Evolutionary conservation across 2,113 vertebrate species (phyloP).

Genomic region (Bos indicus): DNA sequence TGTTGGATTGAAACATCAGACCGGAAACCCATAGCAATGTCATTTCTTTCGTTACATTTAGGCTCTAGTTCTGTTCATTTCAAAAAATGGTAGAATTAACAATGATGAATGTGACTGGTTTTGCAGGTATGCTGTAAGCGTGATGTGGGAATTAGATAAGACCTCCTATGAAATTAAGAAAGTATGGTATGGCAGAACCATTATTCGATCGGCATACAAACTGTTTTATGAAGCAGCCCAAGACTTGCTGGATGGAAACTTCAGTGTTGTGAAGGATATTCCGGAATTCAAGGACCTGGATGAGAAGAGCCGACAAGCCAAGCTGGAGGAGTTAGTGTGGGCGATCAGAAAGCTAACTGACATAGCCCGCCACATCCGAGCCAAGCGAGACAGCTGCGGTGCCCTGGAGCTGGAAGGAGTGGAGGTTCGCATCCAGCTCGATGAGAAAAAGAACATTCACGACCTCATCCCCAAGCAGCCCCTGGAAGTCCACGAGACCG

Average conservation of each 20-base stretch:
- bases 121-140: conserved; percentile 92
- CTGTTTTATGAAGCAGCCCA: conserved; percentile 94
- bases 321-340: conserved; percentile 80
- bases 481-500: conserved; percentile 94
- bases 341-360: conserved; percentile 86
- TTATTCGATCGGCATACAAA: conserved; percentile 94
- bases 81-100: neutral
- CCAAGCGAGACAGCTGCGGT: conserved; percentile 84
- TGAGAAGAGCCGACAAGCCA: conserved; percentile 67
- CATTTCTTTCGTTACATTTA: neutral
- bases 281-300: conserved; percentile 80
- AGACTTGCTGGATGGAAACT: conserved; percentile 86
- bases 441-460: conserved; percentile 87
- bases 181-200: conserved; percentile 86
- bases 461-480: conserved; percentile 93
- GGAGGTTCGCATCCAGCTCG: conserved; percentile 91
- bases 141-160: conserved; percentile 92
- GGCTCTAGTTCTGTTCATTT: neutral
- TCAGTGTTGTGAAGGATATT: conserved; percentile 72
- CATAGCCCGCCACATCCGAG: conserved; percentile 85
- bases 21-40: neutral
- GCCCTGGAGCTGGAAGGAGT: conserved; percentile 95
- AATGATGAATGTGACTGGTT: neutral
- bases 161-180: conserved; percentile 77
- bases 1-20: neutral